Base-by-base conservation (phyloP, 2,888 invertebrate species). In the Tupiocoris notatus region DNA sequence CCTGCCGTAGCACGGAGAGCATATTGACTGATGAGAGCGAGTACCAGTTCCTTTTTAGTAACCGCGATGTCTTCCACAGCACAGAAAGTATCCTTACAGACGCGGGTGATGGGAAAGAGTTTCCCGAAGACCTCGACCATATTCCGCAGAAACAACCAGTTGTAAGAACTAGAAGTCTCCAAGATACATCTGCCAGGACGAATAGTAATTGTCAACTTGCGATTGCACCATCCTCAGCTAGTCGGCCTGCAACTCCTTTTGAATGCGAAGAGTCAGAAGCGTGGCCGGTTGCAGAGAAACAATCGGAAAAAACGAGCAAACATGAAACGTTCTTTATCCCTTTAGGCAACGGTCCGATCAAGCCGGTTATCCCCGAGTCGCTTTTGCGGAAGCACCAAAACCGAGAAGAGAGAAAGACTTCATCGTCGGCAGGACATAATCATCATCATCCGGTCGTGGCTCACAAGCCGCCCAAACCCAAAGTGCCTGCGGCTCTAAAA, bases 61-160 rank as follows among this genome's bases (percentile, higher is more conserved):
- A 80, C 71, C 80, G 78, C 70, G 79, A 80, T 61, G 80, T 79
- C 25, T 80, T 79, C 70, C 80, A 91, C 81, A 93, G 92, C 76
- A 87, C 93, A 81, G 93, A 93, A 82, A 92, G 92, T 81, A 89
- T 94, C 2, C 83, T 93, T 0, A 92, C 92, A 0, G 93, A 93
- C 83, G 93, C 92, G 79, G 81, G 80, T 18, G 81, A 81, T 71
- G 79, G 79, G 81, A 66, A 85, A 77, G 78, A 78, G 67, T 76
- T 78, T 16, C 61, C 78, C 20, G 78, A 78, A 24, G 78, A 79
- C 75, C 78, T 79, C 18, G 79, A 79, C 73, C 79, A 80, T 76
- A 77, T 78, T 57, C 79, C 80, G 9, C 78, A 79, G 75, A 81
- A 81, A 71, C 78, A 79, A 75, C 77, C 80, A 18, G 84, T 85